Evolutionary conservation across 1,140 invertebrate genomes (phyloP), one percentile per base, ranked within the genome.

Genomic region (Tetramorium alpestre): DNA sequence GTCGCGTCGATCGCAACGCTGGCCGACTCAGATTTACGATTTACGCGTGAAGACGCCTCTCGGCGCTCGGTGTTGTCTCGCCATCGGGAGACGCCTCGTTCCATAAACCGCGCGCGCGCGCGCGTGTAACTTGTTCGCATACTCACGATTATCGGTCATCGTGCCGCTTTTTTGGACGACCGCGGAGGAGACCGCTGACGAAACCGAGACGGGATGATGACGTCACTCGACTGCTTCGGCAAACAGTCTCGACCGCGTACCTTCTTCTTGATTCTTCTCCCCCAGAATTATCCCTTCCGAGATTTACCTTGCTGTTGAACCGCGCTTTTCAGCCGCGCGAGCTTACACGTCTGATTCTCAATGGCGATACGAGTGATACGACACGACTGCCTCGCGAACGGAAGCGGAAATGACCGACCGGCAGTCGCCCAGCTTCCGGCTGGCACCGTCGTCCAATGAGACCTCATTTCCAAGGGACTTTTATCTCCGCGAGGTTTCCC

Each of bases 71-170:
- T 22, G 18, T 60, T 11, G 22, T 22, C 22, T 16, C 76, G 11
- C 16, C 38, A 5, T 22, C n/a, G 16, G 16, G n/a, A 60, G 58
- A 28, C 25, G 11, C 11, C 1, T 16, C 13, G 18, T 44, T 13
- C 1, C 1, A 4, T 22, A n/a, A 38, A 73, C 16, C 22, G 22
- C 22, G 22, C 22, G 22, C 22, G 22, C 28, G 28, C 18, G 28
- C 18, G 7, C 6, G 4, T 8, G 1, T 38, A 22, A 81, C 25
- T 69, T 75, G 38, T 11, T 13, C 62, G 5, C 58, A 38, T 90
- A 94, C 94, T 94, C 91, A 95, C 94, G 94, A 87, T 91, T 94
- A 41, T 95, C 94, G 89, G 94, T 93, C 94, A 95, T 95, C 22
- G 60, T 94, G 90, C 41, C 25, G 67, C 25, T 84, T 4, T n/a